Base-by-base conservation (phyloP, 2,888 invertebrate genomes). In the Geophilus truncorum region DNA sequence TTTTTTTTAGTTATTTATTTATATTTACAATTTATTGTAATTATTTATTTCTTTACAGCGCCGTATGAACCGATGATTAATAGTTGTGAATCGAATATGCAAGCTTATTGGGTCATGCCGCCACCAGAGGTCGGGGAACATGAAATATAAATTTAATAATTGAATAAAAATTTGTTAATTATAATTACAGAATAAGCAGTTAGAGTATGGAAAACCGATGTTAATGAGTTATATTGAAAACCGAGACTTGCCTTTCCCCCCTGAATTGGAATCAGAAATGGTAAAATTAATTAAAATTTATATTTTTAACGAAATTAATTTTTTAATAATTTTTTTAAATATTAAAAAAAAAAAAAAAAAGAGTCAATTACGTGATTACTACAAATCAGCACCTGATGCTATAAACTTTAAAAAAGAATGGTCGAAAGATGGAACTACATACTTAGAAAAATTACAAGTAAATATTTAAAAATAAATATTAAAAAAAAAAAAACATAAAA, bases 171-270 rank as follows among this genome's bases (percentile, higher is more conserved):
- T 10, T 25, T 76, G 28, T n/a, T n/a, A n/a, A n/a, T n/a, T n/a
- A 23, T 7, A 25, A n/a, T 28, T 25, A 78, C 83, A 85, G 89
- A 93, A 93, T 85, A 91, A 94, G 84, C 95, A 95, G 10, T 92
- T 94, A 80, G 97, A 97, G 87, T 96, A 96, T 87, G 96, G 96
- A 0, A 91, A 95, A 75, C 97, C 97, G 0, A 93, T 97, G 92
- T 89, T 94, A 76, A 92, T 97, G 88, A 94, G 94, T 83, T 96
- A 95, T 86, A 93, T 92, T 82, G 91, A 95, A 82, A 89, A 92
- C 2, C 93, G 94, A 84, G 96, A 97, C 85, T 91, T 92, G 80
- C 92, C 93, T 84, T 89, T 96, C 80, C 91, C 94, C 0, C 91
- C 92, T 83, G 93, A 93, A 85, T 91, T 95, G 15, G 92, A 95